phyloP scores from a whole-genome alignment of 2,113 vertebrate genomes.

The Erythrocebus patas region DNA sequence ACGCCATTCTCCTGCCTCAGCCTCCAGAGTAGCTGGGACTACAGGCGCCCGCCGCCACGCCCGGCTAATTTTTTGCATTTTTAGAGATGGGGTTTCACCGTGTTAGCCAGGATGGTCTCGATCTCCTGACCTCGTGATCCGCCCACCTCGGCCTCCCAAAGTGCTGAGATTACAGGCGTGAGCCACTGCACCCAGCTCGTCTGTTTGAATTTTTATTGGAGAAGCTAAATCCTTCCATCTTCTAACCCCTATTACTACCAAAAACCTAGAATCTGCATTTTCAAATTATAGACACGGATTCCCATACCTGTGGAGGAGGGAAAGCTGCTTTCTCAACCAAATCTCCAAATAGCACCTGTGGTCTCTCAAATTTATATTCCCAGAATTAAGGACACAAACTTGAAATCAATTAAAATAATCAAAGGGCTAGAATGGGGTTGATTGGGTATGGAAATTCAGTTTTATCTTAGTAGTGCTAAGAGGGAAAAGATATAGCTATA shows the following conservation, averaged over 20 bases:
- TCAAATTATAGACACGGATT: not conserved
- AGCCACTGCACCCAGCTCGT: too few species aligned
- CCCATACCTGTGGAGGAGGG: not conserved
- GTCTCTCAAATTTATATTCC: not conserved
- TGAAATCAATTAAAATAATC: constrained; percentile 8
- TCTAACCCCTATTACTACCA: not conserved
- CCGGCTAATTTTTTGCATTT: too few species aligned
- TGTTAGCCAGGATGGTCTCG: too few species aligned
- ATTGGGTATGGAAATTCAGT: not conserved
- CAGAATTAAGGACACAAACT: not conserved
- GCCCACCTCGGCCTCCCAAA: too few species aligned
- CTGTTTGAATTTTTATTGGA: too few species aligned
- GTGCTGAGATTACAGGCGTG: too few species aligned
- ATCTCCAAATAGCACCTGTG: not conserved
- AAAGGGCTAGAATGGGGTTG: not conserved
- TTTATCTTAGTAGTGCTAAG: not conserved
- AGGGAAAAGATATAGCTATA: not conserved
- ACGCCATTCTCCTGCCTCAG: too few species aligned
- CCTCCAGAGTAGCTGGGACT: too few species aligned
- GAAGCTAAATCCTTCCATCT: too few species aligned
- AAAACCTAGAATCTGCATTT: not conserved
- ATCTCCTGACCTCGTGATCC: too few species aligned
- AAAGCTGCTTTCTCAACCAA: not conserved
- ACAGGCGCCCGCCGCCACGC: too few species aligned
- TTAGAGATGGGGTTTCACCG: too few species aligned